These are phyloP conservation scores for Petrophora chlorosata DNA, from an alignment of 2,888 invertebrate species.

Conservation along the genomic window DNA sequence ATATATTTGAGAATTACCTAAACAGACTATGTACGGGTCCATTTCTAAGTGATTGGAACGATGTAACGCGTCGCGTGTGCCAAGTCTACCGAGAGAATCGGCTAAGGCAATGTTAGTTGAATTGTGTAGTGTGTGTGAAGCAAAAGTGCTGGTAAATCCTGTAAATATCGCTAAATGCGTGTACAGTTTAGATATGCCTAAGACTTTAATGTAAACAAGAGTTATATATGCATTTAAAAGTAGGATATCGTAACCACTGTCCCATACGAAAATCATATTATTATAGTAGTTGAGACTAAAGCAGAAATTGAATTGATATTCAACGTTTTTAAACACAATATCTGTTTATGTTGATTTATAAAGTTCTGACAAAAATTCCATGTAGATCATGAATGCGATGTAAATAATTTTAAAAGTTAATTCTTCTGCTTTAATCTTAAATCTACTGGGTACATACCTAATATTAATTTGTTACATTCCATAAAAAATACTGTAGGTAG, in stretches of 20 bases:
- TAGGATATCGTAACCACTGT: conserved; percentile 33
- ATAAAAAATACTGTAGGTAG: conserved; percentile 59
- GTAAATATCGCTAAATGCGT: conserved; percentile 42
- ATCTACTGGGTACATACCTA: conserved; percentile 52
- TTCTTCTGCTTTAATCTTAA: conserved; percentile 59
- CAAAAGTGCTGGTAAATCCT: conserved; percentile 44
- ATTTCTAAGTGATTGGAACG: conserved; percentile 74
- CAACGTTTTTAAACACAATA: no score
- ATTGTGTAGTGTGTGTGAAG: conserved; percentile 43
- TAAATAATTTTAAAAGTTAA: conserved; percentile 12
- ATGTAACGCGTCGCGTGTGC: conserved; percentile 62
- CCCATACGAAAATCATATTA: conserved; percentile 22
- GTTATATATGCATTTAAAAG: conserved; percentile 36
- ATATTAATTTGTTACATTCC: conserved; percentile 73
- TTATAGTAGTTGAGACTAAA: conserved; percentile 28
- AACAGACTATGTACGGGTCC: conserved; percentile 75
- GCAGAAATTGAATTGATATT: conserved; percentile 20
- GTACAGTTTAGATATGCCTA: conserved; percentile 41
- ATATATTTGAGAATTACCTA: conserved; percentile 88
- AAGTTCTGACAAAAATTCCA: not conserved
- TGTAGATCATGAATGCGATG: conserved; percentile 4
- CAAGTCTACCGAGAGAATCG: conserved; percentile 68
- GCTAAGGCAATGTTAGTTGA: conserved; percentile 50
- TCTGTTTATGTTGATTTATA: no score
- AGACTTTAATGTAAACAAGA: conserved; percentile 30